Base-by-base conservation (phyloP, 1,140 invertebrate genomes). In the Drosophila albomicans region DNA sequence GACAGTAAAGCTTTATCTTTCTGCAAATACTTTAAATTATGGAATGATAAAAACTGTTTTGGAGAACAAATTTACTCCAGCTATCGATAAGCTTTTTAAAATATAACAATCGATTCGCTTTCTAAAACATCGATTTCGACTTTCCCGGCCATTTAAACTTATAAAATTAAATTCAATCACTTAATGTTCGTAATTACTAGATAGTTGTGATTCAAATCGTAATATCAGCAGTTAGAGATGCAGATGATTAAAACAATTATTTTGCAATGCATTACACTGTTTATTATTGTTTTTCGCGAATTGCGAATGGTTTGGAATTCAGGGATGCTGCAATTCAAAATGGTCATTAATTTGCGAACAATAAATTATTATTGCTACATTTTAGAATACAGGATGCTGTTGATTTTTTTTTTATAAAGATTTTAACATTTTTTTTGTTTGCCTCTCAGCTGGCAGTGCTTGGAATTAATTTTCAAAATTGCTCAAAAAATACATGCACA, bases 361-460 rank as follows among this genome's bases (percentile, higher is more conserved):
- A 54, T 32, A 13, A 72, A 43, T 25, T 62, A 54, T 11, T 58
- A 13, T 16, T 43, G 20, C 20, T 20, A 52, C 11, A 52, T 52
- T 69, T n/a, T 45, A 30, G 13, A 25, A 6, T 41, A 64, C 49
- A 64, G 20, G 41, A 56, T 72, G 30, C 62, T 8, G 28, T 66
- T 51, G 5, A 66, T 11, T 65, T n/a, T 65, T 35, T 32, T 35
- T 28, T 38, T 25, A 25, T 16, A 10, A 65, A 73, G 43, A 59
- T 46, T 48, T 6, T 15, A 20, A 41, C 32, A 45, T 58, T 13
- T 57, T 57, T 43, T 11, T 62, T 62, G 65, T 11, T 62, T 62
- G 65, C 80, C 73, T 87, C 54, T 61, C 84, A 87, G 85, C 80
- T 88, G 84, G 84, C 84, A 87, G 84, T 87, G 80, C 62, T 87